phyloP scores from a whole-genome alignment of 1,140 invertebrate species.

The Calycopis cecrops region DNA sequence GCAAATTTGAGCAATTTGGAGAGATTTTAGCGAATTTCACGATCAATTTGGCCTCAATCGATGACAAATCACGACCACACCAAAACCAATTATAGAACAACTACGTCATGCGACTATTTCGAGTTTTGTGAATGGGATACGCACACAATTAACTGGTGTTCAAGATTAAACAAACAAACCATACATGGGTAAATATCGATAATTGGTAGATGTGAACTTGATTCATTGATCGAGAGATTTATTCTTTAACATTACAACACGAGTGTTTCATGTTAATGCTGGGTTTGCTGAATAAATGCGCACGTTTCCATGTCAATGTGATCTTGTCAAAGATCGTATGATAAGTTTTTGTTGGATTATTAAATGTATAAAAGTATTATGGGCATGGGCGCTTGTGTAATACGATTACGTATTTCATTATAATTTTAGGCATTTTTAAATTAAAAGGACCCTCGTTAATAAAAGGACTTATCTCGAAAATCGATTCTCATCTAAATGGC shows the following conservation, averaged over 20 bases:
- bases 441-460: background rate
- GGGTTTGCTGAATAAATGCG: background rate
- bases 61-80: conserved; percentile 26
- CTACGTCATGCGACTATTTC: conserved; percentile 37
- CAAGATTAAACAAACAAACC: conserved; percentile 27
- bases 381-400: conserved; percentile 5
- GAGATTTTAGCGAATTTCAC: conserved; percentile 12
- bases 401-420: background rate
- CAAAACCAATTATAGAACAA: conserved; percentile 25
- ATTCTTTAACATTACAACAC: conserved; percentile 13
- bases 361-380: conserved; percentile 2
- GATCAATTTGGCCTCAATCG: conserved; percentile 10
- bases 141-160: conserved; percentile 35
- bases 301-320: background rate
- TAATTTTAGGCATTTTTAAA: conserved; percentile 5
- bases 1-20: background rate
- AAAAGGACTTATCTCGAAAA: conserved; percentile 2
- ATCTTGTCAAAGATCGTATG: conserved; percentile 4
- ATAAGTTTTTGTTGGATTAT: conserved; percentile 11
- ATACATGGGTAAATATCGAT: conserved; percentile 29
- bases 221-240: conserved; percentile 23
- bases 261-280: no score
- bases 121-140: conserved; percentile 36
- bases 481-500: background rate
- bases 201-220: conserved; percentile 23